These are phyloP conservation scores for Toxotes chatareus DNA, from an alignment of 2,113 vertebrate genomes.

Conservation along the genomic window DNA sequence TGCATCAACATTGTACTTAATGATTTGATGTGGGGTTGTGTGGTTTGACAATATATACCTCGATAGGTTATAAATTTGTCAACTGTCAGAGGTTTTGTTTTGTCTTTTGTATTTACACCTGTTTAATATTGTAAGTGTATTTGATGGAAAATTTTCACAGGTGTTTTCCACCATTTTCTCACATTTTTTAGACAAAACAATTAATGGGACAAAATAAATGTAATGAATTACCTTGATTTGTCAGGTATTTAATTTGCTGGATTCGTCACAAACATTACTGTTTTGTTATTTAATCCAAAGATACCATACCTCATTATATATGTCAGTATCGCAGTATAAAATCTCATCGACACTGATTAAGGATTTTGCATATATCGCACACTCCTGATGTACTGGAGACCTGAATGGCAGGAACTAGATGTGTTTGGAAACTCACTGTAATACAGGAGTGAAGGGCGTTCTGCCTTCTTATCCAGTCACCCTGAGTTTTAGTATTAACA, in stretches of 20 bases:
- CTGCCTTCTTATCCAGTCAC: constrained; percentile 1
- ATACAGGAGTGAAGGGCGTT: constrained; percentile 19
- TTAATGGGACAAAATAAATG: background rate
- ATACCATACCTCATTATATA: background rate
- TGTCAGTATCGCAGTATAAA: background rate
- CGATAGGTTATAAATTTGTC: background rate
- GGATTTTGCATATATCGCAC: background rate
- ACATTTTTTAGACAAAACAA: background rate
- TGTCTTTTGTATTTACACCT: background rate
- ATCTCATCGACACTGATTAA: background rate
- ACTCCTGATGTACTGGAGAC: constrained; percentile 2
- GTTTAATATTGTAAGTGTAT: background rate
- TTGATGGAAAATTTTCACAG: background rate
- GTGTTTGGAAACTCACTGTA: background rate
- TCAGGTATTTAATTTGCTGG: background rate
- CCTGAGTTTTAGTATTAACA: constrained; percentile 8
- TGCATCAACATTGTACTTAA: background rate
- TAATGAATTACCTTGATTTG: background rate
- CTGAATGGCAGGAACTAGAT: background rate
- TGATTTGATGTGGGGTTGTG: constrained; percentile 11
- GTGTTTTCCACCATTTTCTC: too few species aligned
- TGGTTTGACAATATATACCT: background rate
- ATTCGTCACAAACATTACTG: background rate
- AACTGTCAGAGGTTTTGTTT: background rate
- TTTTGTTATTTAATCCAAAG: background rate